These are phyloP conservation scores for Tigriopus californicus DNA, from an alignment of 2,888 invertebrate species.

Conservation along the genomic window DNA sequence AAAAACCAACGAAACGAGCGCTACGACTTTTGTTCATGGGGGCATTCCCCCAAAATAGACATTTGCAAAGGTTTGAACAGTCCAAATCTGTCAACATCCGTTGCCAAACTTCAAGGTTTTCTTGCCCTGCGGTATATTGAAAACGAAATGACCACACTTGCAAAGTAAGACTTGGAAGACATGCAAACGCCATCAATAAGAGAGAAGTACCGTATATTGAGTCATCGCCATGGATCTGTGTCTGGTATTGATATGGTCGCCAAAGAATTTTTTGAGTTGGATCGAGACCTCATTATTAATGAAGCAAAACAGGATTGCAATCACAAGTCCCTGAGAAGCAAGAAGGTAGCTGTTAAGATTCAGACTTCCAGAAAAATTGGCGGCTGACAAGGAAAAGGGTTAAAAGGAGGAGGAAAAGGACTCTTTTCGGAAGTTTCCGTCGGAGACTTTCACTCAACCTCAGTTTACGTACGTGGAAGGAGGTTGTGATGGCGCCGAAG, in stretches of 20 bases:
- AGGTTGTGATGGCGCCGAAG: constrained; percentile 3
- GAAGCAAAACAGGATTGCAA: constrained; percentile 10
- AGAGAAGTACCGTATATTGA: constrained; percentile 3
- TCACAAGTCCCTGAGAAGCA: neutral
- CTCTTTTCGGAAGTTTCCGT: neutral
- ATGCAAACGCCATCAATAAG: no score
- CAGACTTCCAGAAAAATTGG: neutral
- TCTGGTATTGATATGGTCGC: neutral
- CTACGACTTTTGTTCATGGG: no score
- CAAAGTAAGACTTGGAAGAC: no score
- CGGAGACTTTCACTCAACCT: neutral
- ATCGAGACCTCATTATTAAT: constrained; percentile 1
- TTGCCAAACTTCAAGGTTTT: no score
- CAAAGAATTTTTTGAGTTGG: constrained; percentile 7
- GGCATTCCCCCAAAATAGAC: no score
- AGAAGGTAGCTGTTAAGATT: no score
- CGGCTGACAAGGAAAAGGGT: no score
- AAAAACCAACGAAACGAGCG: no score
- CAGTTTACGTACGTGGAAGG: constrained; percentile 5
- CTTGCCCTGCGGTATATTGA: no score
- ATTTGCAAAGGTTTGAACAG: no score
- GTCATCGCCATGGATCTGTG: constrained; percentile 12
- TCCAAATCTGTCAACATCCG: no score
- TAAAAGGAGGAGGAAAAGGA: neutral
- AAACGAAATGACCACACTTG: no score